Evolutionary conservation across 2,113 vertebrate genomes (phyloP).

Genomic region (Tragelaphus scriptus): DNA sequence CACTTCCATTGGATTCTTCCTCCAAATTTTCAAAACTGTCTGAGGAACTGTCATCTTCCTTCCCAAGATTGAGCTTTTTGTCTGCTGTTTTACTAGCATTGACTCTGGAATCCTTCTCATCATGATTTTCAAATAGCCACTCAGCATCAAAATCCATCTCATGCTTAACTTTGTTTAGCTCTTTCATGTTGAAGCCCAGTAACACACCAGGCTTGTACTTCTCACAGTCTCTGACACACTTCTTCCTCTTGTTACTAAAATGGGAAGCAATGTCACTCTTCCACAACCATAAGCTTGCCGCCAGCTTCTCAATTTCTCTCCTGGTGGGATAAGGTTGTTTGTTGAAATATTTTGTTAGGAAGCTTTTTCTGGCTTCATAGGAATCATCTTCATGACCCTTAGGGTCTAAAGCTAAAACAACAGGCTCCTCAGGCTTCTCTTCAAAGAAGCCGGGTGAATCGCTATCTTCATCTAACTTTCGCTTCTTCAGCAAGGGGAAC

Average conservation of each 20-base stretch:
- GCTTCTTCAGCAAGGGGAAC: conserved; percentile 87
- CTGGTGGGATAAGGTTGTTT: conserved; percentile 91
- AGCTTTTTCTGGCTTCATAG: conserved; percentile 93
- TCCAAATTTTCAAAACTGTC: conserved; percentile 82
- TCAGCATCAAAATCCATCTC: conserved; percentile 86
- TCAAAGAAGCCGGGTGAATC: conserved; percentile 83
- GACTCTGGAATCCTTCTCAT: conserved; percentile 88
- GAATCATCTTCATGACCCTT: conserved; percentile 95
- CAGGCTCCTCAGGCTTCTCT: conserved; percentile 93
- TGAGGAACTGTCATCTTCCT: conserved; percentile 82
- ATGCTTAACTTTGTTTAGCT: conserved; percentile 89
- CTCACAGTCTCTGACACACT: conserved; percentile 91
- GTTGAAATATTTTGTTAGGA: conserved; percentile 95
- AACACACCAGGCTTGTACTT: conserved; percentile 86
- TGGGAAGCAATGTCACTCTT: conserved; percentile 96
- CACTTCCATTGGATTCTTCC: conserved; percentile 81
- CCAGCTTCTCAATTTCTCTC: conserved; percentile 94
- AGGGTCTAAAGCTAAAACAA: conserved; percentile 92
- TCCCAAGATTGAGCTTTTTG: conserved; percentile 81
- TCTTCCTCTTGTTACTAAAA: conserved; percentile 92
- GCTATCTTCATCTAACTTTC: conserved; percentile 81
- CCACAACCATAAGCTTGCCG: conserved; percentile 95
- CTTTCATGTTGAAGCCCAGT: conserved; percentile 96
- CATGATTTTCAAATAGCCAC: conserved; percentile 83
- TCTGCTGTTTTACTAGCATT: conserved; percentile 86